Conservation (phyloP, 2,888 invertebrate genomes). For the Baronia brevicornis region DNA sequence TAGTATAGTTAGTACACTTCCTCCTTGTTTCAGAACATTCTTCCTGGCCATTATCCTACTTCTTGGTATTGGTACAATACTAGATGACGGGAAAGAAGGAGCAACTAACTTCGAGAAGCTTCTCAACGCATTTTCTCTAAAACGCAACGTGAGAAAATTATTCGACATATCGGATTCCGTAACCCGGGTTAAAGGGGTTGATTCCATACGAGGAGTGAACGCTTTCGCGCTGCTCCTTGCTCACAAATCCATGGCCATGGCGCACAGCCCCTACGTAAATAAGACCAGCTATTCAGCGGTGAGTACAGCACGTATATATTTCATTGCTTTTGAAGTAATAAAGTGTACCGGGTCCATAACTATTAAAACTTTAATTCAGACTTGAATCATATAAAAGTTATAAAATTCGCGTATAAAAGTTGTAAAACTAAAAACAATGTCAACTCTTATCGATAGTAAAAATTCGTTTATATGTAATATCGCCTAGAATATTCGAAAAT, state of each 20-base stretch:
- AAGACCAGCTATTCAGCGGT: conserved; percentile 73
- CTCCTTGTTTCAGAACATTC: conserved; percentile 52
- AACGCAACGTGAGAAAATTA: conserved; percentile 60
- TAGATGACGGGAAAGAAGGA: conserved; percentile 62
- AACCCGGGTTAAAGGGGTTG: conserved; percentile 62
- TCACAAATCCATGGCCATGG: conserved; percentile 77
- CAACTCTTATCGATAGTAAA: no score
- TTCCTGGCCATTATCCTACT: conserved; percentile 55
- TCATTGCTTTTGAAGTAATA: conserved; percentile 4
- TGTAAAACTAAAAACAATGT: no score
- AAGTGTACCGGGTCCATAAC: no score
- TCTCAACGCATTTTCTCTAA: conserved; percentile 68
- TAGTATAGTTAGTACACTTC: conserved; percentile 4
- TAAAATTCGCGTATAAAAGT: no score
- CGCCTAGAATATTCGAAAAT: no score
- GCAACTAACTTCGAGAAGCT: conserved; percentile 63
- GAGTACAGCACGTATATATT: conserved; percentile 25
- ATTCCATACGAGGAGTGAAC: conserved; percentile 72
- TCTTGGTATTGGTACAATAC: conserved; percentile 53
- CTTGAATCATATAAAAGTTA: no score
- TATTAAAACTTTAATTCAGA: no score
- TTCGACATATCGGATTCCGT: conserved; percentile 53
- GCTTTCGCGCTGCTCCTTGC: conserved; percentile 71
- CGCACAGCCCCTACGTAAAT: conserved; percentile 75
- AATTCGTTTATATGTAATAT: no score